Base-by-base conservation (phyloP, 2,113 vertebrate species). In the Micronycteris hirsuta region DNA sequence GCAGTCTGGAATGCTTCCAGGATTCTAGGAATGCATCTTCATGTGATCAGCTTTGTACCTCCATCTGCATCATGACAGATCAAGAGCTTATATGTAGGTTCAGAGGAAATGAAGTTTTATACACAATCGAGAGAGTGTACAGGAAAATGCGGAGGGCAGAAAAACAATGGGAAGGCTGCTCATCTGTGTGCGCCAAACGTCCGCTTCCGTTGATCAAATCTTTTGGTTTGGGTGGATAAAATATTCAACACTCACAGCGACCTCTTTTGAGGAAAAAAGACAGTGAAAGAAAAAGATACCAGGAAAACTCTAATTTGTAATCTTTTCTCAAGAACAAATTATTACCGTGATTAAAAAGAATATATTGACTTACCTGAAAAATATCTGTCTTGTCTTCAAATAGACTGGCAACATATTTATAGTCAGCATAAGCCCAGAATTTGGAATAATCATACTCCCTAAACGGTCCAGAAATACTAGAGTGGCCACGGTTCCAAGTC, bases 381-480 rank as follows among this genome's bases (percentile, higher is more conserved):
- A 99, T 96, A 87, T 98, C 97, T 47, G 99, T 98, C 70, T 98
- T 99, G 56, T 99, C 98, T 97, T 99, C 98, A 98, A 99, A 99
- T 93, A 99, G 43, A 80, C 76, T 95, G 67, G 99, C 98, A 49
- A 99, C 98, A 97, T 99, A 99, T 97, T 99, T 99, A 98, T 99
- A 99, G 98, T 99, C 99, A 24, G 99, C 99, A 7, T 99, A 99
- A 87, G 99, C 99, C 99, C 99, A 99, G 89, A 98, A 99, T 74
- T 99, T 98, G 36, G 98, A 98, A 83, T 81, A 86, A 76, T 99
- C 96, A 0, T 98, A 99, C 74, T 98, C 95, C 89, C 83, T 94
- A 97, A 99, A 99, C 33, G 98, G 98, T 61, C 99, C 99, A 38
- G 96, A 97, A 36, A 93, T 70, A 52, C 85, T 12, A 89, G 97